Evolutionary conservation across 2,797 vertebrate genomes (phyloP).

Genomic region (Halcyon badia): DNA sequence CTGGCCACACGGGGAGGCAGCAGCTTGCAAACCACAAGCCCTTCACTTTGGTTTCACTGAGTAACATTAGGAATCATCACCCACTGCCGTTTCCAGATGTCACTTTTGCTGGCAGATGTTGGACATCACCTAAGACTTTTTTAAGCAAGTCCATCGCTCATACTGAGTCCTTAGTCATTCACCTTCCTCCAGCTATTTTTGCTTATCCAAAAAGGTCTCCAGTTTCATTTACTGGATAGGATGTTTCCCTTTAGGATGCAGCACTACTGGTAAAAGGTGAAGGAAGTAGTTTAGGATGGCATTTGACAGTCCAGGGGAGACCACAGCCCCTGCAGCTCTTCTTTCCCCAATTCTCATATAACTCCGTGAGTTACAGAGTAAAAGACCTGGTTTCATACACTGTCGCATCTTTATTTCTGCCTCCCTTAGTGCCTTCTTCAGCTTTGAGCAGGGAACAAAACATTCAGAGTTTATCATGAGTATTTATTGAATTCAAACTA

Average conservation of each 20-base stretch:
- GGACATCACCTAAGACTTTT: not conserved
- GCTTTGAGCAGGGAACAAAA: not conserved
- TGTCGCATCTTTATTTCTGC: not conserved
- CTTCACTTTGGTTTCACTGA: not conserved
- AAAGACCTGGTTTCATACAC: not conserved
- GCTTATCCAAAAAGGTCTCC: not conserved
- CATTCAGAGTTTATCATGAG: not conserved
- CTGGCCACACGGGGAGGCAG: not conserved
- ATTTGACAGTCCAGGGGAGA: not conserved
- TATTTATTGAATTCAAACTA: constrained; percentile 28
- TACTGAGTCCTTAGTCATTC: not conserved
- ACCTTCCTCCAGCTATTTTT: not conserved
- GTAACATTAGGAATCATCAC: not conserved
- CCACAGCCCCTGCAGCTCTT: not conserved
- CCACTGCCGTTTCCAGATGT: not conserved
- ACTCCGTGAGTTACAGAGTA: not conserved
- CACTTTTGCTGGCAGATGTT: not conserved
- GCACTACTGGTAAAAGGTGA: not conserved
- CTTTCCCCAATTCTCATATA: fast-evolving
- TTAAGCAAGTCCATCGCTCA: not conserved
- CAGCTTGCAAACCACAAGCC: not conserved
- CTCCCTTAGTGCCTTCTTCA: not conserved
- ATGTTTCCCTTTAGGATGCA: not conserved
- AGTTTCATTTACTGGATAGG: not conserved
- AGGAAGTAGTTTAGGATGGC: not conserved